Evolutionary conservation across 92 coral and sea anemone genomes (phyloP), one percentile per base, ranked within the genome.

Genomic region (Heliopora coerulea): DNA sequence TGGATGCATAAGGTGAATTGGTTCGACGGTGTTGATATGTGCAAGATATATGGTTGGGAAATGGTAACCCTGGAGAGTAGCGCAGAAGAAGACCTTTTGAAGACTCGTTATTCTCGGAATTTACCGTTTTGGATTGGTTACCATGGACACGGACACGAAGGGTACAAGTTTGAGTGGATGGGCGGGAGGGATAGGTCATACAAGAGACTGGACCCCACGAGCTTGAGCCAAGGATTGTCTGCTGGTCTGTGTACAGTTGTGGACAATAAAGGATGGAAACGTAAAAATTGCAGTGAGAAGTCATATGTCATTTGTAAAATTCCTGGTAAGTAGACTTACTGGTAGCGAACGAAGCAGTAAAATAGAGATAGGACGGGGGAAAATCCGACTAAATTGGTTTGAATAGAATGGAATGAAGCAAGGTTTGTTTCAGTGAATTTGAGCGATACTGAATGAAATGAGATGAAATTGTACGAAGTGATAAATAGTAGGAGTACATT

Each of bases 81-180:
- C 9, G 12, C 21, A 12, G 67, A 27, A 15, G 67, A 61, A 25
- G 31, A 61, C 19, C 10, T 31, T 13, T 19, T 34, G 0, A 31
- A 8, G 31, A 61, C 27, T 31, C 34, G 8, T 6, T 61, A 27
- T 34, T 39, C 67, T 1, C 27, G 7, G 31, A 19, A 21, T n/a
- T 3, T 61, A 9, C 67, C 67, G 15, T 61, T 61, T 30, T 61
- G 67, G 67, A 34, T 61, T 61, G 67, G 67, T 31, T 61, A 61
- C 42, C 67, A 61, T 8, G 67, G 67, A 8, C 67, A 61, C 15
- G n/a, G 15, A 25, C 67, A 61, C 67, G n/a, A 27, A 24, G 67
- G 67, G 39, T 31, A 19, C 14, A 27, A 61, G 67, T 61, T 61
- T 42, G 67, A 13, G n/a, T 61, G 67, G 67, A 61, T 39, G 27